Evolutionary conservation across 2,797 vertebrate genomes (phyloP).

Genomic region (Coilia nasus): DNA sequence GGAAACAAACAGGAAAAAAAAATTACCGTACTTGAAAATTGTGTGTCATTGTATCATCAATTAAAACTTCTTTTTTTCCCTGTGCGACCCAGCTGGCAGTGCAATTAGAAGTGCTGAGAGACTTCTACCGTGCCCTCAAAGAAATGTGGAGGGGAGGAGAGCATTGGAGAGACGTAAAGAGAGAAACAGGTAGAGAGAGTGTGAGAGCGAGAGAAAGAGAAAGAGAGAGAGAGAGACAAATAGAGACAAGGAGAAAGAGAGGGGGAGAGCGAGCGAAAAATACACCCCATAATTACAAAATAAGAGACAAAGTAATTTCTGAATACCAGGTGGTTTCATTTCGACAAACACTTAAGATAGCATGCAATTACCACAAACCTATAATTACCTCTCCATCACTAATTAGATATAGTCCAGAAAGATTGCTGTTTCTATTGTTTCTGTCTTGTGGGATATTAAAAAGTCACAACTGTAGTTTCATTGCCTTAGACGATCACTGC

Average conservation of each 20-base stretch:
- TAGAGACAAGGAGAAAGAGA: constrained; percentile 25
- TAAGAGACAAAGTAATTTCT: constrained; percentile 56
- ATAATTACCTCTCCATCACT: constrained; percentile 57
- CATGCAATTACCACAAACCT: constrained; percentile 58
- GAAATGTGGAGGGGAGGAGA: constrained; percentile 40
- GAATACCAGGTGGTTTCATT: constrained; percentile 59
- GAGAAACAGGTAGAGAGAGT: neutral
- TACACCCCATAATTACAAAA: constrained; percentile 60
- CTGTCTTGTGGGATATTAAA: constrained; percentile 51
- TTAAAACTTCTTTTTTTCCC: constrained; percentile 49
- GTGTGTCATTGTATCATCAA: constrained; percentile 40
- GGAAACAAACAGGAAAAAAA: constrained; percentile 2
- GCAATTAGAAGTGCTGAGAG: constrained; percentile 44
- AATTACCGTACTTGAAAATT: constrained; percentile 25
- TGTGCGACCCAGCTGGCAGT: constrained; percentile 30
- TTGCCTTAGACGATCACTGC: too few species aligned
- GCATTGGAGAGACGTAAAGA: too few species aligned
- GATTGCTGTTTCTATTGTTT: constrained; percentile 54
- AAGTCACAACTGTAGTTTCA: constrained; percentile 52
- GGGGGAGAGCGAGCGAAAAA: constrained; percentile 35
- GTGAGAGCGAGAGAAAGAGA: neutral
- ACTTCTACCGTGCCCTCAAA: constrained; percentile 36
- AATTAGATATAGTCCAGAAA: constrained; percentile 56
- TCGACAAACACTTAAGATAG: constrained; percentile 61
- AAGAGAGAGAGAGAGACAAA: constrained; percentile 37